Conservation (phyloP, 2,888 invertebrate species). For the Cryptus viduatorius region DNA sequence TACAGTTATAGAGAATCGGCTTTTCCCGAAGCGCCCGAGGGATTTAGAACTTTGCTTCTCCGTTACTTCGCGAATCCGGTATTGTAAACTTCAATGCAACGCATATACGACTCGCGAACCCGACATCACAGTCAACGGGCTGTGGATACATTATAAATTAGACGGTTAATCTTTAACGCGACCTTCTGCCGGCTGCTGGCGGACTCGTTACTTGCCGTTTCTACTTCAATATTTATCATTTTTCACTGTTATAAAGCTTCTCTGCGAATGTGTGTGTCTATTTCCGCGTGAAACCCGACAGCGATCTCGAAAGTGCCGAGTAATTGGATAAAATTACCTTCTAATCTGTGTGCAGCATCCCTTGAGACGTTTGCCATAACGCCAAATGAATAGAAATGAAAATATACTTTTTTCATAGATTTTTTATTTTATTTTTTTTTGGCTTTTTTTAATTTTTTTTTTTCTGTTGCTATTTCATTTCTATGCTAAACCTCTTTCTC, state of each 20-base stretch:
- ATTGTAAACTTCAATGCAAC: slow-evolving; percentile 30
- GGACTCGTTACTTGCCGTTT: slow-evolving; percentile 32
- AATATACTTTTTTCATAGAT: background rate
- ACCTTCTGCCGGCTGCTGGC: slow-evolving; percentile 39
- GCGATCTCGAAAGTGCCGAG: slow-evolving; percentile 11
- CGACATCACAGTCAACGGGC: slow-evolving; percentile 23
- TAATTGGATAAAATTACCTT: slow-evolving; percentile 35
- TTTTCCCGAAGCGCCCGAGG: slow-evolving; percentile 11
- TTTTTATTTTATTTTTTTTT: background rate
- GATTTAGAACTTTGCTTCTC: slow-evolving; percentile 31
- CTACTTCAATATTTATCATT: slow-evolving; percentile 62
- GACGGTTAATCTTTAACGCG: slow-evolving; percentile 68
- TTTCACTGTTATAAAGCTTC: background rate
- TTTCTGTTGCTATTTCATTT: background rate
- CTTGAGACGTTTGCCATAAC: slow-evolving; percentile 13
- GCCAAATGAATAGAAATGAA: slow-evolving; percentile 8
- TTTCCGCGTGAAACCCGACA: background rate
- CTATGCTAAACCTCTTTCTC: background rate
- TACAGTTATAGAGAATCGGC: background rate
- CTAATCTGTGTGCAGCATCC: background rate
- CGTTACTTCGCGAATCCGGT: slow-evolving; percentile 13
- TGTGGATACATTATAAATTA: slow-evolving; percentile 68
- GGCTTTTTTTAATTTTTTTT: background rate
- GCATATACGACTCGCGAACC: background rate
- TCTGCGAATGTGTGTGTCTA: background rate